Percentiles rank a stretch among this genome's conserved stretches.
phyloP scores from a whole-genome alignment of 2,113 vertebrate species.

The Neodontobutis hainanensis region DNA sequence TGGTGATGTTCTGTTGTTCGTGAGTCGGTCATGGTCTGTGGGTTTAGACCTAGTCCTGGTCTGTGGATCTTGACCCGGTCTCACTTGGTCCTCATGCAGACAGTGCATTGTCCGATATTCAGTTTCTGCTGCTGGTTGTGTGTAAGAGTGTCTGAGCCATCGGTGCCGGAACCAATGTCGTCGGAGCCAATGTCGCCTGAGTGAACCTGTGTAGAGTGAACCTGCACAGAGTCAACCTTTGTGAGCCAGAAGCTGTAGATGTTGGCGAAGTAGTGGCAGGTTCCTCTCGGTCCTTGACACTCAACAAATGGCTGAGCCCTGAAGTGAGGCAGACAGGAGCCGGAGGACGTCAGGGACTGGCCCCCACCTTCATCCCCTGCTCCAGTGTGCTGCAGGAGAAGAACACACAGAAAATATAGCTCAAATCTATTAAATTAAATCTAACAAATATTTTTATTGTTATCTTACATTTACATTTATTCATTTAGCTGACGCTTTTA shows the following conservation, averaged over 20 bases:
- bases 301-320: constrained; percentile 87
- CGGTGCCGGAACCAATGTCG: neutral
- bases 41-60: too few relatives aligned
- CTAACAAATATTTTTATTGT: too few relatives aligned
- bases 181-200: neutral
- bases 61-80: neutral
- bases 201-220: neutral
- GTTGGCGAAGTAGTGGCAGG: constrained; percentile 88
- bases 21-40: neutral
- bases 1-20: too few relatives aligned
- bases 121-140: neutral
- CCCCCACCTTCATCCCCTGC: constrained; percentile 90
- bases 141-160: neutral
- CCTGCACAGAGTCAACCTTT: constrained; percentile 30
- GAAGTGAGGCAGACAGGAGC: constrained; percentile 89
- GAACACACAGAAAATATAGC: neutral
- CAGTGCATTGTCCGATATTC: neutral
- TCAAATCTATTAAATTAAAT: too few relatives aligned
- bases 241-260: constrained; percentile 93
- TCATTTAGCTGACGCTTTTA: too few relatives aligned
- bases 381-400: constrained; percentile 86
- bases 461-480: too few relatives aligned
- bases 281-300: constrained; percentile 90
- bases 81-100: constrained; percentile 1
- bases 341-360: constrained; percentile 89